Conservation (phyloP, 2,888 invertebrate species). For the Hedychridium roseum region DNA sequence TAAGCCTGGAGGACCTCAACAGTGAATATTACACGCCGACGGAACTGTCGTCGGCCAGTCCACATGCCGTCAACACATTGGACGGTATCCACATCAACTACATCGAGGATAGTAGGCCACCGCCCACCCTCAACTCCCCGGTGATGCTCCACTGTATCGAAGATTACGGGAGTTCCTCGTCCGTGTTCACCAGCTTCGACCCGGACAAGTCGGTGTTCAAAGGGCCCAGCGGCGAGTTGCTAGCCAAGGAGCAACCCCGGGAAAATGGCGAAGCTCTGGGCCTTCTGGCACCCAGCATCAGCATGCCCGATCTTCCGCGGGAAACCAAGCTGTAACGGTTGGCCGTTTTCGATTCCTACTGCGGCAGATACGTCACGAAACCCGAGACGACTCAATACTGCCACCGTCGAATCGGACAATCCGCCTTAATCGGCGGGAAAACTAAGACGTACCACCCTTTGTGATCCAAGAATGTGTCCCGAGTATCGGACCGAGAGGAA, state of each 20-base stretch:
- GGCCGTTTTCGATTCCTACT: no score
- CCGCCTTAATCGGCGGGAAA: no score
- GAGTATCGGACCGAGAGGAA: no score
- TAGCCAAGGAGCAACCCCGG: constrained; percentile 55
- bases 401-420: no score
- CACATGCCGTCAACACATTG: constrained; percentile 45
- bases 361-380: no score
- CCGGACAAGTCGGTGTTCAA: constrained; percentile 65
- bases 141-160: constrained; percentile 40
- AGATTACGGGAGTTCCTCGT: constrained; percentile 43
- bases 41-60: constrained; percentile 69
- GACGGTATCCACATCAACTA: constrained; percentile 75
- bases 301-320: constrained; percentile 57
- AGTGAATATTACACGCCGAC: constrained; percentile 84
- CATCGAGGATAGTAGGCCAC: constrained; percentile 65
- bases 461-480: no score
- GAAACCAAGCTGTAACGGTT: constrained; percentile 53
- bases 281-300: constrained; percentile 53
- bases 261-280: constrained; percentile 45
- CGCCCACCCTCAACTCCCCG: constrained; percentile 27
- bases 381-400: no score
- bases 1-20: constrained; percentile 67
- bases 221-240: constrained; percentile 66
- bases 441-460: no score
- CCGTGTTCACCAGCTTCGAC: constrained; percentile 36